Evolutionary conservation across 2,888 invertebrate species (phyloP).

Genomic region (Byasa hedistus): DNA sequence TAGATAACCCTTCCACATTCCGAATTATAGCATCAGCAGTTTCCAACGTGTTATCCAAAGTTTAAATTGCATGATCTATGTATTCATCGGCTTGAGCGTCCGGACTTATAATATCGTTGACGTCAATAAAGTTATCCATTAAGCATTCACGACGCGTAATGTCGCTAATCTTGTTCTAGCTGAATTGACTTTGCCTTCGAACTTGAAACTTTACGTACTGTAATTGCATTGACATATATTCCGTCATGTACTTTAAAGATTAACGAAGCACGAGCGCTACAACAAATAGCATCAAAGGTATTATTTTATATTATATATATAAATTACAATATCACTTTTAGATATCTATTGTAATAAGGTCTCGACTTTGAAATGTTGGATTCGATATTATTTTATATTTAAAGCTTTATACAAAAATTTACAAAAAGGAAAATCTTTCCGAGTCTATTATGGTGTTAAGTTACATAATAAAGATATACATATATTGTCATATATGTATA

Average conservation of each 20-base stretch:
- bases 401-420: no score
- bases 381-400: no score
- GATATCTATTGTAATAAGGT: no score
- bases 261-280: not conserved
- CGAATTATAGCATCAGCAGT: not conserved
- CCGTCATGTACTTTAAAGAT: not conserved
- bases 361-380: no score
- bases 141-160: conserved; percentile 8
- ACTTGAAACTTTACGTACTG: not conserved
- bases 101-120: conserved; percentile 14
- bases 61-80: conserved; percentile 14
- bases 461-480: no score
- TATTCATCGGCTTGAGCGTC: conserved; percentile 6
- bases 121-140: conserved; percentile 12
- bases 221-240: conserved; percentile 4
- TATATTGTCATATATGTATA: no score
- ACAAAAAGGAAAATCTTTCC: no score
- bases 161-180: conserved; percentile 13
- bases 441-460: no score
- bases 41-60: conserved; percentile 3
- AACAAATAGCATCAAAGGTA: not conserved
- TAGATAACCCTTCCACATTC: not conserved
- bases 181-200: conserved; percentile 8
- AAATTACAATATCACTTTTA: not conserved
- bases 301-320: not conserved